These are phyloP conservation scores for Halesus radiatus DNA, from an alignment of 1,140 invertebrate species.

Conservation along the genomic window DNA sequence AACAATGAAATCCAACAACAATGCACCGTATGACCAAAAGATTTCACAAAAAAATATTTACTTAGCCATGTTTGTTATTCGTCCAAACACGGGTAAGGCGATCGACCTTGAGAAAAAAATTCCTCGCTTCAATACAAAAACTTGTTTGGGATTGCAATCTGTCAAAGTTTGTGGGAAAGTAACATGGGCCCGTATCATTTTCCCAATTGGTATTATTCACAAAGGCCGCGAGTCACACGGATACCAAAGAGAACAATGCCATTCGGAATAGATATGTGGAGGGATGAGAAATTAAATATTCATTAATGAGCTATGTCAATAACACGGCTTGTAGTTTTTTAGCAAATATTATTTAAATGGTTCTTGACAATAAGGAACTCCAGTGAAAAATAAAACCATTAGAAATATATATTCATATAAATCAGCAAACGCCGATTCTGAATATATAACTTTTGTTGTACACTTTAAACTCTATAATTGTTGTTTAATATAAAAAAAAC, in stretches of 20 bases:
- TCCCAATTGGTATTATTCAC: conserved; percentile 15
- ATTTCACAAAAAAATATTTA: conserved; percentile 22
- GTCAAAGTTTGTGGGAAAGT: conserved; percentile 30
- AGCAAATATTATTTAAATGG: too few relatives aligned
- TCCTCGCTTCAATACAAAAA: conserved; percentile 31
- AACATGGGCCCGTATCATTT: conserved; percentile 1
- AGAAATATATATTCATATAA: too few relatives aligned
- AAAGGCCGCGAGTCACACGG: conserved; percentile 13
- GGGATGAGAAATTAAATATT: not conserved
- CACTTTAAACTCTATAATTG: too few relatives aligned
- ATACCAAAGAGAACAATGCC: not conserved
- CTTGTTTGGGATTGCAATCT: conserved; percentile 37
- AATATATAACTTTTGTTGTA: too few relatives aligned
- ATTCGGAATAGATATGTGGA: not conserved
- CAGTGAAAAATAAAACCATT: too few relatives aligned
- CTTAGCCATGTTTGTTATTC: not conserved
- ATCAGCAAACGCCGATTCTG: too few relatives aligned
- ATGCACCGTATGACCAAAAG: conserved; percentile 2
- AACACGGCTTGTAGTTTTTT: too few relatives aligned
- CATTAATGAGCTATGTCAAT: not conserved
- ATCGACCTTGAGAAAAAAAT: conserved; percentile 46
- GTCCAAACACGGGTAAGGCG: not conserved
- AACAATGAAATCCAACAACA: conserved; percentile 17
- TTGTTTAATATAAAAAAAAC: too few relatives aligned
- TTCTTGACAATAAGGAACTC: too few relatives aligned